Base-by-base conservation (phyloP, 35 echinoderm and acorn worm species). In the Ophiothrix spiculata region DNA sequence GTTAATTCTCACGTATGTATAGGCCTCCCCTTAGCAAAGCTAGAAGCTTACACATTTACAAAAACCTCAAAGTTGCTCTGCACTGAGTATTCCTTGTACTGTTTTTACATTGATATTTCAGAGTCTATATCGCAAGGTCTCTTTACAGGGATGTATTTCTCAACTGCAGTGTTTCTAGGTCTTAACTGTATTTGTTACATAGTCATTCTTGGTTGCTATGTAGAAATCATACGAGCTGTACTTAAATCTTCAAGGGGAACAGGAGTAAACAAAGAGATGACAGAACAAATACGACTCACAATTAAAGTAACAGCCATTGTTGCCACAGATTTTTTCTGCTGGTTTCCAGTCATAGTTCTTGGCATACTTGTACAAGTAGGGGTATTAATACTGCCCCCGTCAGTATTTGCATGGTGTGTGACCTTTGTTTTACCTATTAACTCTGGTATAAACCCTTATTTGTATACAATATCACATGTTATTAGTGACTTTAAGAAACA, bases 381-480 rank as follows among this genome's bases (percentile, higher is more conserved):
- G 29, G 0, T 46, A 0, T 16, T 75, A 2, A 78, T 37, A 0
- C 37, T 91, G 1, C 89, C 89, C 13, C 36, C 39, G 0, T 36
- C 39, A 15, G 39, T 86, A 0, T 91, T 87, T 75, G 90, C 83
- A 2, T 91, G 90, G 90, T 39, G 28, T 0, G 90, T 84, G 25
- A 77, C 86, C 0, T 86, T 91, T 78, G 73, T 91, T 39, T 56
- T 91, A 36, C 90, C 90, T 13, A 85, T 91, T 32, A 91, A 91
- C 79, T 91, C 90, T 4, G 77, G 83, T 4, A 35, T 91, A 13
- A 91, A 91, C 33, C 89, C 89, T 0, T 84, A 49, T 39, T 85
- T 91, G 34, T 91, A 91, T 49, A 91, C 89, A 25, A 69, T 69
- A 12, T 69, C 60, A 25, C 60, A 69, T n/a, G 60, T 69, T n/a